Conservation (phyloP, 2,888 invertebrate species). For the Aplocera efformata region DNA sequence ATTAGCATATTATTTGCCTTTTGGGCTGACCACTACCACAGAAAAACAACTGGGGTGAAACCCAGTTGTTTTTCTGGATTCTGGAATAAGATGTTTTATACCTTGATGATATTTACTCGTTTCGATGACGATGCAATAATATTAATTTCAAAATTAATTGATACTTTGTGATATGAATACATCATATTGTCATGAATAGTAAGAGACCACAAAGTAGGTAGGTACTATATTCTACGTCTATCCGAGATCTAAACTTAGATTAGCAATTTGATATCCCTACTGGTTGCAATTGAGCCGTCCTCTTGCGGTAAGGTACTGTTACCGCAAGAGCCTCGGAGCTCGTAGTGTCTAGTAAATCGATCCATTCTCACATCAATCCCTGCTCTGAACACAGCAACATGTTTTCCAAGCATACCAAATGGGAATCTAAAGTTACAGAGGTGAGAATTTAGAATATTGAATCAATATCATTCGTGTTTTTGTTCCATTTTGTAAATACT, state of each 20-base stretch:
- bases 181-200: too few species aligned
- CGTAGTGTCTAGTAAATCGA: constrained; percentile 50
- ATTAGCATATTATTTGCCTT: neutral
- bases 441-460: constrained; percentile 51
- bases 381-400: constrained; percentile 62
- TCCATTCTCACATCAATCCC: constrained; percentile 52
- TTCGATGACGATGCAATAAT: too few species aligned
- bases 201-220: constrained; percentile 32
- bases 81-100: too few species aligned
- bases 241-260: constrained; percentile 29
- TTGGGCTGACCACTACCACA: neutral
- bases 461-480: constrained; percentile 20
- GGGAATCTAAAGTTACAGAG: constrained; percentile 65
- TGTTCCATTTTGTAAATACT: constrained; percentile 10
- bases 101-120: too few species aligned
- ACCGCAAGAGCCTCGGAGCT: constrained; percentile 36
- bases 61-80: neutral
- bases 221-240: constrained; percentile 8
- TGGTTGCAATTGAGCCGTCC: constrained; percentile 33
- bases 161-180: too few species aligned
- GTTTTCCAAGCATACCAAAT: constrained; percentile 74
- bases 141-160: too few species aligned
- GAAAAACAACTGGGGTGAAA: neutral
- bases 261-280: constrained; percentile 29
- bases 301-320: constrained; percentile 36